Evolutionary conservation across 2,797 vertebrate species (phyloP), one percentile per base, ranked within the genome.

Genomic region (Sardinella longiceps): DNA sequence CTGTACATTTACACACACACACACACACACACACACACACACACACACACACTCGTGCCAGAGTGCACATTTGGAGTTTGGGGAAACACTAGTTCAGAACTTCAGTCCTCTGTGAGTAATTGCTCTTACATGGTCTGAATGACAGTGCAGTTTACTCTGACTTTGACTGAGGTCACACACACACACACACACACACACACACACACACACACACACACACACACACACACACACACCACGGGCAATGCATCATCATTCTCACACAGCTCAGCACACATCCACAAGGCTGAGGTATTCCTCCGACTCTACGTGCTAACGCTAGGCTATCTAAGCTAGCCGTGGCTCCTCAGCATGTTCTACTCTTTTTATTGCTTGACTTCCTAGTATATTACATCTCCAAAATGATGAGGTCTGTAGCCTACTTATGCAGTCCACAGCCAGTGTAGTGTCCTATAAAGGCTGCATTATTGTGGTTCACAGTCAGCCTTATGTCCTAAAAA

Each of bases 1-100:
- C 66, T 74, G 66, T 74, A 74, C 66, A 74, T 74, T 5, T 25
- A 30, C 60, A 66, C 25, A 66, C 60, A 66, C 28, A 66, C 60
- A 66, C 28, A 66, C 60, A 66, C 28, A 66, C 60, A 66, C 28
- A n/a, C n/a, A 30, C 60, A 66, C 25, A 30, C 60, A 66, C 25
- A 30, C 60, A 66, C 25, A 30, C 60, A 66, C 25, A 66, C 60
- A 66, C 28, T 23, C 23, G 20, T 56, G 20, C 51, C 53, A 56
- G 15, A 56, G n/a, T n/a, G n/a, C n/a, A n/a, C n/a, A n/a, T n/a
- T n/a, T n/a, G n/a, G n/a, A n/a, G n/a, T n/a, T n/a, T n/a, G n/a
- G n/a, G n/a, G n/a, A n/a, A n/a, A n/a, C n/a, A n/a, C n/a, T n/a
- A n/a, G n/a, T n/a, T n/a, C n/a, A n/a, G n/a, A n/a, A n/a, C n/a